Conservation (phyloP, 1,140 invertebrate genomes). For the Cherax quadricarinatus region DNA sequence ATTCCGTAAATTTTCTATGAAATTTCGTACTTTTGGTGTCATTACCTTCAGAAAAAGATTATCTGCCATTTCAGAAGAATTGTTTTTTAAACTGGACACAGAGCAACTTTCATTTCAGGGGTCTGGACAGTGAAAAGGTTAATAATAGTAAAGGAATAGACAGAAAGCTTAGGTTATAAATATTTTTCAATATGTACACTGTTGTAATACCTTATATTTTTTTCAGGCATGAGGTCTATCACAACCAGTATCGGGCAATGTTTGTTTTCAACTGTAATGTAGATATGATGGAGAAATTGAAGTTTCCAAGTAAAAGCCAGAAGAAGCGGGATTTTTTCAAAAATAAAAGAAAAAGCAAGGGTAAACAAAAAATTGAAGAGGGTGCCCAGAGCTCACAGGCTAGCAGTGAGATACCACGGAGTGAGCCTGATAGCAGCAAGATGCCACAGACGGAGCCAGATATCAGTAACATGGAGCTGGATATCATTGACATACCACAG, state of each 20-base stretch:
- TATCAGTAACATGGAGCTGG: not conserved
- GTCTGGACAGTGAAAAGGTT: too few relatives aligned
- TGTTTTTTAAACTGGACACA: too few relatives aligned
- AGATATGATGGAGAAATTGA: constrained; percentile 77
- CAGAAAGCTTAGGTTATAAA: too few relatives aligned
- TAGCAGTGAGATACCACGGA: not conserved
- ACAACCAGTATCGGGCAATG: constrained; percentile 83
- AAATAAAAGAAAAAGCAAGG: constrained; percentile 71
- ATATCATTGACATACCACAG: not conserved
- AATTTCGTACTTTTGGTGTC: too few relatives aligned
- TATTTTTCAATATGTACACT: too few relatives aligned
- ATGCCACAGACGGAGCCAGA: not conserved
- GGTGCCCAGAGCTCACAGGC: not conserved
- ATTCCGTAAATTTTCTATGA: too few relatives aligned
- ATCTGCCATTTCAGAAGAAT: too few relatives aligned
- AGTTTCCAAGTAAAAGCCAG: constrained; percentile 75
- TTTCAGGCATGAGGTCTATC: constrained; percentile 80
- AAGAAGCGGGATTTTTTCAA: constrained; percentile 74
- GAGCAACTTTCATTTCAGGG: too few relatives aligned
- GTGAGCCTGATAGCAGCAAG: not conserved
- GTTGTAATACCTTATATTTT: not conserved
- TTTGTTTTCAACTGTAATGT: constrained; percentile 82
- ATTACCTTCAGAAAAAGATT: too few relatives aligned
- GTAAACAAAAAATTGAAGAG: constrained; percentile 17
- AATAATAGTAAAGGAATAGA: too few relatives aligned